Conservation (phyloP, 1,140 invertebrate species). For the Habropoda laboriosa region DNA sequence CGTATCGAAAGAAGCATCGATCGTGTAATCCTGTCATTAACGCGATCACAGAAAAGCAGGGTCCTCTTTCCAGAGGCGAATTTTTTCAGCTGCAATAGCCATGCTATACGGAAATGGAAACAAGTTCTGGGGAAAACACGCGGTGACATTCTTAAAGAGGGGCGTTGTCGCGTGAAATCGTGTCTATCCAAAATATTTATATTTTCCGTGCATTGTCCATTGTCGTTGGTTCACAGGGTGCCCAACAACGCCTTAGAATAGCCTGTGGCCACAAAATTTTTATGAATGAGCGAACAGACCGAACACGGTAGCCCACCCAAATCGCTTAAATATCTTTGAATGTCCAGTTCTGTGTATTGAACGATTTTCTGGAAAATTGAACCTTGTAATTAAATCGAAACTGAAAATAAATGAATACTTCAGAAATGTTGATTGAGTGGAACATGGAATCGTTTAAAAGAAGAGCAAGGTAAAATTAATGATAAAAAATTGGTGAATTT, state of each 20-base stretch:
- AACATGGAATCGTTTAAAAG: too few species aligned
- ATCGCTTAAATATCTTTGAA: conserved; percentile 68
- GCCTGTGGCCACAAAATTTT: conserved; percentile 60
- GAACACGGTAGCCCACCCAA: conserved; percentile 64
- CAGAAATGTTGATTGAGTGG: too few species aligned
- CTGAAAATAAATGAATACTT: background rate
- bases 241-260: conserved; percentile 37
- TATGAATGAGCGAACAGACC: conserved; percentile 51
- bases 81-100: conserved; percentile 51
- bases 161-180: conserved; percentile 69
- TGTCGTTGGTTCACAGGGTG: conserved; percentile 47
- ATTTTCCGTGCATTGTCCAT: conserved; percentile 62
- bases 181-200: conserved; percentile 70
- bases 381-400: background rate
- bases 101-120: conserved; percentile 10
- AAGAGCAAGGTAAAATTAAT: too few species aligned
- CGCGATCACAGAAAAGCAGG: background rate
- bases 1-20: background rate
- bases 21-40: conserved; percentile 38
- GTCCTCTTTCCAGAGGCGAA: background rate
- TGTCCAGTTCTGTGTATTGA: background rate
- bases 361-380: background rate
- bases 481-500: too few species aligned
- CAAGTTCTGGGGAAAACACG: background rate
- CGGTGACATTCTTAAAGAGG: conserved; percentile 17